These are phyloP conservation scores for Conomelus anceps DNA, from an alignment of 2,888 invertebrate species.

Conservation along the genomic window DNA sequence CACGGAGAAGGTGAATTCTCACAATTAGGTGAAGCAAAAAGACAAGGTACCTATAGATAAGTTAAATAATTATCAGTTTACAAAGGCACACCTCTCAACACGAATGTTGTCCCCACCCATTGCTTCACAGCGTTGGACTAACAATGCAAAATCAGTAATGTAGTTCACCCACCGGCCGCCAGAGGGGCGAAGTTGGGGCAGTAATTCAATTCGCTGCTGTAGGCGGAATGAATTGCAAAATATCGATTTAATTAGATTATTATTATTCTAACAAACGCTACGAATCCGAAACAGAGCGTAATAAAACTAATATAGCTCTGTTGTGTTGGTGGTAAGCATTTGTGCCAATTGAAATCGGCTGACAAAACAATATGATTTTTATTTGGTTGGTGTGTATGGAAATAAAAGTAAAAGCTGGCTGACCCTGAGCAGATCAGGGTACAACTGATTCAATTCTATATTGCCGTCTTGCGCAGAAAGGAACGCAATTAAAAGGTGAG, in stretches of 20 bases:
- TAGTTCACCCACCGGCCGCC: not conserved
- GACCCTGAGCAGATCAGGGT: not conserved
- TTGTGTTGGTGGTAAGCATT: not conserved
- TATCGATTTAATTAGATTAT: not conserved
- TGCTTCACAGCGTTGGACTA: not conserved
- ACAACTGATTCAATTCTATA: not conserved
- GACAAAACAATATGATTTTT: not conserved
- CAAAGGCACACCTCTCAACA: not conserved
- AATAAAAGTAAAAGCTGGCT: not conserved
- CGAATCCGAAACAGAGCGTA: not conserved
- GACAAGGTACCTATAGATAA: not conserved
- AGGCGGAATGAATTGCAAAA: not conserved
- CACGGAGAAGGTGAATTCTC: not conserved
- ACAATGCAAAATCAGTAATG: not conserved
- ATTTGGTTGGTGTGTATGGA: not conserved
- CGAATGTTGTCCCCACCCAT: not conserved
- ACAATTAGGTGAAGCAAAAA: not conserved
- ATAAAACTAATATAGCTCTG: not conserved
- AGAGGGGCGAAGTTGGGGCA: no score
- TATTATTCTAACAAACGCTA: not conserved
- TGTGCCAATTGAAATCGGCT: not conserved
- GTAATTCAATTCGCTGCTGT: not conserved
- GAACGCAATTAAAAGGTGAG: not conserved
- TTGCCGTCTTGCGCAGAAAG: not conserved
- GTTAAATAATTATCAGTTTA: not conserved